Evolutionary conservation across 2,113 vertebrate genomes (phyloP).

Genomic region (Pardalotus punctatus): DNA sequence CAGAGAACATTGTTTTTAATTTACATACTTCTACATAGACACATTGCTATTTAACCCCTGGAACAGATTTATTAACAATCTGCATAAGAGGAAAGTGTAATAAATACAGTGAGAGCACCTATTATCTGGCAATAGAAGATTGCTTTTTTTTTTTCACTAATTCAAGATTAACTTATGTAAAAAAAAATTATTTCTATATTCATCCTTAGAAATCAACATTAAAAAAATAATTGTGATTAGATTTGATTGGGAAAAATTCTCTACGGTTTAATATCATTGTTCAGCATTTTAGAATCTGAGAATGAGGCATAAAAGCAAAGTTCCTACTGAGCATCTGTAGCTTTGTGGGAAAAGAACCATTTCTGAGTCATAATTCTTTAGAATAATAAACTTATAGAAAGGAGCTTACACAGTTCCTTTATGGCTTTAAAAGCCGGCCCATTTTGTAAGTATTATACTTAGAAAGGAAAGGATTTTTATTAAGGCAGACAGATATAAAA

Average conservation of each 20-base stretch:
- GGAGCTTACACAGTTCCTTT: not conserved
- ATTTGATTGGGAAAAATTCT: not conserved
- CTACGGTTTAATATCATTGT: not conserved
- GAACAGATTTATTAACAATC: not conserved
- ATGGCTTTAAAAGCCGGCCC: not conserved
- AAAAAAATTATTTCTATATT: not conserved
- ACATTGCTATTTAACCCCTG: not conserved
- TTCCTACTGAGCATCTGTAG: not conserved
- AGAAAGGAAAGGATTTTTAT: not conserved
- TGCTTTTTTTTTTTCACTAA: not conserved
- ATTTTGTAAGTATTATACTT: not conserved
- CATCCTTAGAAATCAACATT: not conserved
- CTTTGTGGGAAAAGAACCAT: not conserved
- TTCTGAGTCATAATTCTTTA: not conserved
- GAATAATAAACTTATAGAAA: not conserved
- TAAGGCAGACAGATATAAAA: not conserved
- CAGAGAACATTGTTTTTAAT: not conserved
- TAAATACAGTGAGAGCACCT: not conserved
- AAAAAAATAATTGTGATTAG: not conserved
- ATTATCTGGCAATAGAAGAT: accelerated
- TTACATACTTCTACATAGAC: not conserved
- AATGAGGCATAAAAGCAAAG: accelerated
- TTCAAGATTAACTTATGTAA: not conserved
- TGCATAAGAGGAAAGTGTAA: not conserved
- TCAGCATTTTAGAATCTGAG: not conserved